A percentile compares a stretch with the other conserved stretches of the same genome.
Evolutionary conservation across 2,888 invertebrate species (phyloP).

Genomic region (Cynaeus angustus): DNA sequence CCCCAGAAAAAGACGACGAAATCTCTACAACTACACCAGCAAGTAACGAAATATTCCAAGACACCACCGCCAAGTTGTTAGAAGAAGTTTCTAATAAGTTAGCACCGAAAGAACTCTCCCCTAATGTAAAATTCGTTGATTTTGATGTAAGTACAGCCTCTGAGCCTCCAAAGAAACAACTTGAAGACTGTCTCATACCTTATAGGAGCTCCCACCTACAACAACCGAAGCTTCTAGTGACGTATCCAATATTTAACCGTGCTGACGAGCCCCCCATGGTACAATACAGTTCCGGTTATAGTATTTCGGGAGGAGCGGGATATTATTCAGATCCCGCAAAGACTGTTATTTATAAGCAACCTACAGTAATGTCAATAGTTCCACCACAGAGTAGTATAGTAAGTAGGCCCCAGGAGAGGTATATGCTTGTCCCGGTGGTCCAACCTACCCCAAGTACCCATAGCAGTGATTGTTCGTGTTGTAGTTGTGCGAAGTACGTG

Average conservation of each 20-base stretch:
- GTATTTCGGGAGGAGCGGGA: constrained; percentile 8
- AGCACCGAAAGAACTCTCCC: background rate
- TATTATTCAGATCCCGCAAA: constrained; percentile 22
- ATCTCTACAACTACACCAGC: background rate
- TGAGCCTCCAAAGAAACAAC: background rate
- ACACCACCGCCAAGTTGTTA: constrained; percentile 7
- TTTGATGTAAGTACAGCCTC: constrained; percentile 18
- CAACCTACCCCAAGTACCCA: constrained; percentile 5
- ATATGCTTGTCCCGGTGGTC: constrained; percentile 1
- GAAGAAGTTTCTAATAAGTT: constrained; percentile 22
- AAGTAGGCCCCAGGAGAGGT: background rate
- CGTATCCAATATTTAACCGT: constrained; percentile 53
- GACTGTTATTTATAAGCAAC: constrained; percentile 13
- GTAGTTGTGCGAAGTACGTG: constrained; percentile 15
- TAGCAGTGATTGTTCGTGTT: constrained; percentile 7
- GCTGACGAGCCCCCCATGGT: background rate
- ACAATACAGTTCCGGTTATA: constrained; percentile 10
- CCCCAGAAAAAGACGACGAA: background rate
- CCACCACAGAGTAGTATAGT: background rate
- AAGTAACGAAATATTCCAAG: constrained; percentile 23
- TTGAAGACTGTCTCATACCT: constrained; percentile 48
- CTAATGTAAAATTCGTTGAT: constrained; percentile 36
- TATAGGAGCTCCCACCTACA: constrained; percentile 52
- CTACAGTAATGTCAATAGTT: constrained; percentile 12
- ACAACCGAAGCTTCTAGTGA: constrained; percentile 51